A percentile compares a stretch with the other conserved stretches of the same genome.
Conservation (phyloP, 2,113 vertebrate species). For the Marmota flaviventris region DNA sequence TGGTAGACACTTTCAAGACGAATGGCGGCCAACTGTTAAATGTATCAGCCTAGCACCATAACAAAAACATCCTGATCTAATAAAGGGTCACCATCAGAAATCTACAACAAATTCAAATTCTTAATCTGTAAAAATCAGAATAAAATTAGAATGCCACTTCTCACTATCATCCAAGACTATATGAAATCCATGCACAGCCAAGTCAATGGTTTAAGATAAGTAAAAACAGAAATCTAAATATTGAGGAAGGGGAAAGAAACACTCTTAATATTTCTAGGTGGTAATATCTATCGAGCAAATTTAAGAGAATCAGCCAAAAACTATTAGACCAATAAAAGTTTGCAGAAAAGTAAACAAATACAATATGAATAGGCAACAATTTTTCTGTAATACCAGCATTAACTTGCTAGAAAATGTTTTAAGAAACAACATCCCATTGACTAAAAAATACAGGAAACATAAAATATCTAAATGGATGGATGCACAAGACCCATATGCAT, state of each 20-base stretch:
- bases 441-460: background rate
- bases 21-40: background rate
- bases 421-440: background rate
- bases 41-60: background rate
- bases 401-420: constrained; percentile 4
- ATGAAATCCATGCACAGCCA: background rate
- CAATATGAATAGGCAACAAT: background rate
- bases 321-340: background rate
- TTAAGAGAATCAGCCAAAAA: background rate
- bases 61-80: background rate
- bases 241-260: background rate
- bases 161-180: background rate
- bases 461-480: constrained; percentile 24
- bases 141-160: background rate
- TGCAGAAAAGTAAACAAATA: background rate
- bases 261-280: background rate
- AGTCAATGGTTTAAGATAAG: background rate
- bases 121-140: background rate
- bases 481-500: background rate
- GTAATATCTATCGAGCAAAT: background rate
- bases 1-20: background rate
- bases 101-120: background rate
- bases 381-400: background rate
- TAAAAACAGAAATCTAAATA: background rate
- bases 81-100: background rate